Base-by-base conservation (phyloP, 35 echinoderm and acorn worm species). In the Apostichopus californicus region DNA sequence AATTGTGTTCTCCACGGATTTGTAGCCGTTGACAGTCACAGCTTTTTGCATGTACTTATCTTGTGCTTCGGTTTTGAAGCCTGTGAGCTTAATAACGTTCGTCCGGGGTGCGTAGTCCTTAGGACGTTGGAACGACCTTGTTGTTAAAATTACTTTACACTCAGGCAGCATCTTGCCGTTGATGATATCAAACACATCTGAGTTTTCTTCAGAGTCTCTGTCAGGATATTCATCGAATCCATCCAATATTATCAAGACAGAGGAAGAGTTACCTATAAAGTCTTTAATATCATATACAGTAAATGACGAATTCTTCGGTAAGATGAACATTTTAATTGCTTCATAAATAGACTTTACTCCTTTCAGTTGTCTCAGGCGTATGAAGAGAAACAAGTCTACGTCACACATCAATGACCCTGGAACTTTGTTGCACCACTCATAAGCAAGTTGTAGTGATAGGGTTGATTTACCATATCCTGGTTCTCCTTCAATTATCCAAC, bases 1-100 rank as follows among this genome's bases (percentile, higher is more conserved):
- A 52, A 81, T 81, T 1, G 25, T 26, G 8, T 34, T 26, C 12
- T 46, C 78, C 12, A 46, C 14, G 17, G 55, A 46, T 9, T 14
- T 87, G 84, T 61, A 4, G 11, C 55, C 84, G 20, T 87, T 87
- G 14, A 81, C 5, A 4, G 55, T 56, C 8, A 81, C 56, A 65
- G 84, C 84, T 87, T 87, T 87, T 65, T 61, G 55, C 10, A 87
- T 21, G 56, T 87, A 87, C 9, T 56, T 17, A 5, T 87, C 57
- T 56, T 61, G 53, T 14, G 84, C 84, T 60, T 87, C 1, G 55
- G 12, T 60, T 8, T 87, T 21, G 57, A 87, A 87, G 7, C 84
- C 84, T 12, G 53, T 61, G 15, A 87, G 56, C 57, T 3, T 57
- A 6, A 87, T 9, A 3, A 55, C 9, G 10, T 87, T 87, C 7